Conservation (phyloP, 2,888 invertebrate genomes). For the Machimus atricapillus region DNA sequence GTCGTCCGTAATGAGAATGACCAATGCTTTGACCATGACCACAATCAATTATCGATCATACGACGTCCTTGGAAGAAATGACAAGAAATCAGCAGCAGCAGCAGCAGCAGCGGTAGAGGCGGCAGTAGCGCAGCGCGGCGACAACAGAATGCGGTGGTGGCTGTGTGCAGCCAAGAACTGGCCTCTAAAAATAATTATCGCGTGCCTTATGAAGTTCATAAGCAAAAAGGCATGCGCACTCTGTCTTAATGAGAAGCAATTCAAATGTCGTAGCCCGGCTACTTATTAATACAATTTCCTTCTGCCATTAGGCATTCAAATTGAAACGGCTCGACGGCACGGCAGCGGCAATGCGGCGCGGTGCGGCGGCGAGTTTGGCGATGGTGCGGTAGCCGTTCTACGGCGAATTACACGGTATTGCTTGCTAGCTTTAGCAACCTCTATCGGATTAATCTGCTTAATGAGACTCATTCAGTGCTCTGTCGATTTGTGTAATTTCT, state of each 20-base stretch:
- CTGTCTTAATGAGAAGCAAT: slow-evolving; percentile 25
- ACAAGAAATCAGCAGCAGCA: neutral
- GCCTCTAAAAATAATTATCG: slow-evolving; percentile 14
- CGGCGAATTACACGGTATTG: neutral
- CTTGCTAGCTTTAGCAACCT: neutral
- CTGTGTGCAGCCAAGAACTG: neutral
- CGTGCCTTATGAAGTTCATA: slow-evolving; percentile 22
- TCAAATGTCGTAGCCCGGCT: slow-evolving; percentile 5
- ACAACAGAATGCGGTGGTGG: neutral
- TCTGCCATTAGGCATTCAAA: slow-evolving; percentile 16
- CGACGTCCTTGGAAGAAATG: slow-evolving; percentile 16
- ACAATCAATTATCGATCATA: neutral
- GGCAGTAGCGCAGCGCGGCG: neutral
- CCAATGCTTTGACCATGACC: neutral
- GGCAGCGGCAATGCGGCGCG: neutral
- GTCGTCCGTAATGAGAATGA: neutral
- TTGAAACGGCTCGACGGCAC: neutral
- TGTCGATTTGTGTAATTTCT: slow-evolving; percentile 24
- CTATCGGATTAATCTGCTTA: slow-evolving; percentile 7
- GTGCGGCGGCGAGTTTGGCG: neutral
- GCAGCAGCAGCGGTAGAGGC: neutral
- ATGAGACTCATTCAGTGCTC: slow-evolving; percentile 19
- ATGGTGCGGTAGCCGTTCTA: neutral
- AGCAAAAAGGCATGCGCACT: neutral
- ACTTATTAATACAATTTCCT: slow-evolving; percentile 29